Conservation (phyloP, 1,140 invertebrate genomes). For the Aradophagus sp. region DNA sequence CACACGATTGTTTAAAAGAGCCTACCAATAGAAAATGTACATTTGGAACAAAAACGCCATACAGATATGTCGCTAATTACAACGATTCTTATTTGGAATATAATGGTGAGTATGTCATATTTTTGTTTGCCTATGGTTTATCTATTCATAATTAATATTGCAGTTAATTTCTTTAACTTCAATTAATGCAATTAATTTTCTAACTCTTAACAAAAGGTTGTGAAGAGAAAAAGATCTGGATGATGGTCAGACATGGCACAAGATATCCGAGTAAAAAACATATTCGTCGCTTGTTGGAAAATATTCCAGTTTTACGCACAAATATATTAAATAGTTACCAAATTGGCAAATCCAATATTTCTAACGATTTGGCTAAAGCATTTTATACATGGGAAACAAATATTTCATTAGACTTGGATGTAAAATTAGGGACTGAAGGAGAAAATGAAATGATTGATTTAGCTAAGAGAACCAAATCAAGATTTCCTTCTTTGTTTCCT, state of each 20-base stretch:
- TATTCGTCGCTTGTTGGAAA: slow-evolving; percentile 73
- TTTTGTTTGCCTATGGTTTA: slow-evolving; percentile 1
- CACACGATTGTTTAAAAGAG: slow-evolving; percentile 51
- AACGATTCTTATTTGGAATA: slow-evolving; percentile 74
- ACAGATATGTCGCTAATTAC: slow-evolving; percentile 78
- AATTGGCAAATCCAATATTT: slow-evolving; percentile 55
- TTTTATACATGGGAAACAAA: slow-evolving; percentile 76
- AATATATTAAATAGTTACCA: slow-evolving; percentile 73
- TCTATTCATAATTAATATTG: not conserved
- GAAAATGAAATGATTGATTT: slow-evolving; percentile 80
- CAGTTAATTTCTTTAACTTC: slow-evolving; percentile 6
- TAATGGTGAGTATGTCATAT: slow-evolving; percentile 69
- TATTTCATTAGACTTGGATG: slow-evolving; percentile 71
- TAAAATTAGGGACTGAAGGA: slow-evolving; percentile 79
- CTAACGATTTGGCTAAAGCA: slow-evolving; percentile 65
- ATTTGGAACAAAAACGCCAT: slow-evolving; percentile 78
- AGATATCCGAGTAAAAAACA: slow-evolving; percentile 78
- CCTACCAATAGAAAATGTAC: slow-evolving; percentile 59
- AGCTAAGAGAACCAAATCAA: slow-evolving; percentile 79
- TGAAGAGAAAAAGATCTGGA: slow-evolving; percentile 78
- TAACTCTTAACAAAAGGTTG: slow-evolving; percentile 73
- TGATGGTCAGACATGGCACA: slow-evolving; percentile 81
- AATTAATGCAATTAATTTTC: not conserved
- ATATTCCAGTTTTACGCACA: slow-evolving; percentile 73
- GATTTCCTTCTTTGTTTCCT: slow-evolving; percentile 78